A percentile compares a stretch with the other conserved stretches of the same genome.
phyloP scores from a whole-genome alignment of 2,797 vertebrate genomes.

The Discoglossus pictus region DNA sequence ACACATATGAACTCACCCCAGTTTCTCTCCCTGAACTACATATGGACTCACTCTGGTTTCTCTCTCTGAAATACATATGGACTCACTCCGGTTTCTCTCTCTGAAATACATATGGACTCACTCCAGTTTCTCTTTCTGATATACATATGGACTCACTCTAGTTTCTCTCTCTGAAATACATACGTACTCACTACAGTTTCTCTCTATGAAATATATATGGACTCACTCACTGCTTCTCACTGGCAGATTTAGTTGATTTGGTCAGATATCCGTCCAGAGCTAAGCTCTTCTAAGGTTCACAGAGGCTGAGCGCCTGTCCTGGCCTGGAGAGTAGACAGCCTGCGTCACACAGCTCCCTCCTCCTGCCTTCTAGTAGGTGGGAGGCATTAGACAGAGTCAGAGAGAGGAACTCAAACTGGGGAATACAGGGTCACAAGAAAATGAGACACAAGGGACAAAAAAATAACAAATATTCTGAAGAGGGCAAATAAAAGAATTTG shows the following conservation, averaged over 20 bases:
- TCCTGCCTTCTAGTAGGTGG: not conserved
- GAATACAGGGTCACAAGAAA: no score
- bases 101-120: not conserved
- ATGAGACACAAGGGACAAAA: no score
- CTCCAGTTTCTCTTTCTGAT: not conserved
- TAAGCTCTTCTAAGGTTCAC: not conserved
- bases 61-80: not conserved
- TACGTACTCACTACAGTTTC: not conserved
- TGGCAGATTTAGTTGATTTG: no score
- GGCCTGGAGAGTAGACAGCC: not conserved
- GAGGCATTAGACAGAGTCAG: no score
- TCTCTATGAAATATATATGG: no score
- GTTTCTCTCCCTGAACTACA: no score
- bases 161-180: not conserved
- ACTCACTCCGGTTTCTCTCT: not conserved
- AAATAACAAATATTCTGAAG: no score
- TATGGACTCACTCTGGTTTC: not conserved
- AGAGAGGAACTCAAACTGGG: no score
- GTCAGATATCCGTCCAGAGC: no score
- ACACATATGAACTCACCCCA: no score
- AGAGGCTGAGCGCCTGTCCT: not conserved
- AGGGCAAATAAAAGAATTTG: no score
- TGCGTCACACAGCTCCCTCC: constrained; percentile 8
- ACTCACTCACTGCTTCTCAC: no score
- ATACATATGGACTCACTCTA: not conserved